These are phyloP conservation scores for Achroia grisella DNA, from an alignment of 1,140 invertebrate genomes.

Conservation along the genomic window DNA sequence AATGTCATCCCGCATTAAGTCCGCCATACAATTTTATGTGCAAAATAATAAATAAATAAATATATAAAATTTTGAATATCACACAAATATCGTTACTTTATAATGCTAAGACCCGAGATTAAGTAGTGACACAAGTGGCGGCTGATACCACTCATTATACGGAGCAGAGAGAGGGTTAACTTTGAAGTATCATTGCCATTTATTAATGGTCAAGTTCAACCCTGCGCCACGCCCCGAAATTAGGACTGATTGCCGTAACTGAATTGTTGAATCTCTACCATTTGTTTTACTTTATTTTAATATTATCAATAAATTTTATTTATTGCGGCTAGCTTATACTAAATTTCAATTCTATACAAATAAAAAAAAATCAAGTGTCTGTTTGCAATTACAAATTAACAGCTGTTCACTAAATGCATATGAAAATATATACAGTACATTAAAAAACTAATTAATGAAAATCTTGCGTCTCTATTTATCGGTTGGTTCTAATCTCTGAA, in stretches of 20 bases:
- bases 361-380: too few species aligned
- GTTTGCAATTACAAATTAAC: too few species aligned
- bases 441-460: too few species aligned
- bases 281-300: conserved; percentile 35
- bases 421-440: too few species aligned
- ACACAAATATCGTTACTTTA: neutral
- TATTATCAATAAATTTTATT: conserved; percentile 11
- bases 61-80: too few species aligned
- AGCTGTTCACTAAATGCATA: too few species aligned
- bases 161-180: conserved; percentile 51
- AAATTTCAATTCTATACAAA: too few species aligned
- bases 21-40: too few species aligned
- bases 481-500: too few species aligned
- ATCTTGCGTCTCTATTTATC: too few species aligned
- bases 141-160: conserved; percentile 54
- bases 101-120: neutral
- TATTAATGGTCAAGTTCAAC: conserved; percentile 69
- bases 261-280: conserved; percentile 61
- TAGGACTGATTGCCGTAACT: conserved; percentile 53
- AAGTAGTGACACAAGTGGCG: conserved; percentile 24
- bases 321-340: neutral
- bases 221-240: conserved; percentile 37
- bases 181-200: conserved; percentile 71
- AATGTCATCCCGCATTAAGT: too few species aligned
- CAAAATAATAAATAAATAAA: too few species aligned